These are phyloP conservation scores for Onthophagus sagittarius DNA, from an alignment of 2,888 invertebrate genomes.

Conservation along the genomic window DNA sequence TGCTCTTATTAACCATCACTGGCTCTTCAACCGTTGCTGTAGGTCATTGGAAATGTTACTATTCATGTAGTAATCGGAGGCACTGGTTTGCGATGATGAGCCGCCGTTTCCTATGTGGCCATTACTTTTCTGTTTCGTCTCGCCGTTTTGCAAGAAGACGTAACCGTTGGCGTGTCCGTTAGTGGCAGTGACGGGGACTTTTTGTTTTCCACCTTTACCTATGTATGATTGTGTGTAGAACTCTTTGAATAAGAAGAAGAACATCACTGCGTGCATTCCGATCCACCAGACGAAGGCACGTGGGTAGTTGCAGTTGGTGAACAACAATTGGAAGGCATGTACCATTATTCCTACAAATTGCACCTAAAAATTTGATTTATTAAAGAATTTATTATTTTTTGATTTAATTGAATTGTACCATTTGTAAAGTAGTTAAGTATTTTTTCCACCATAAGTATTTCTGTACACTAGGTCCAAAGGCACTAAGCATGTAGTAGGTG, in stretches of 20 bases:
- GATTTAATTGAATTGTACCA: conserved; percentile 67
- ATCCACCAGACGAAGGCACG: conserved; percentile 95
- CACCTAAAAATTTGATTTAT: conserved; percentile 52
- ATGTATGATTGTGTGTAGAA: conserved; percentile 84
- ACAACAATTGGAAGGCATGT: conserved; percentile 88
- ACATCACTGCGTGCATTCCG: conserved; percentile 92
- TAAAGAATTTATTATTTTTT: neutral
- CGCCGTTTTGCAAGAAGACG: conserved; percentile 26
- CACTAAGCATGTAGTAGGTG: conserved; percentile 86
- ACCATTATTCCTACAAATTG: conserved; percentile 89
- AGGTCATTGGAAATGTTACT: conserved; percentile 43
- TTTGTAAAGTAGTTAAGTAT: conserved; percentile 87
- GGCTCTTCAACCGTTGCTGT: conserved; percentile 41
- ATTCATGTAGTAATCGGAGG: conserved; percentile 54
- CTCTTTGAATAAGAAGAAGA: conserved; percentile 92
- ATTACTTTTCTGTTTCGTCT: conserved; percentile 19
- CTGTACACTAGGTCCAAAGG: conserved; percentile 82
- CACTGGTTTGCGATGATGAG: conserved; percentile 30
- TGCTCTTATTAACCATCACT: conserved; percentile 32
- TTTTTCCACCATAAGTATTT: conserved; percentile 95
- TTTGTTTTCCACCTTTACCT: conserved; percentile 33
- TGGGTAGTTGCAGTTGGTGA: conserved; percentile 90
- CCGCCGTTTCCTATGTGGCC: conserved; percentile 37
- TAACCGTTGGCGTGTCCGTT: conserved; percentile 37
- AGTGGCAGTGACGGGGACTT: conserved; percentile 24